Conservation (phyloP, 2,888 invertebrate species). For the Kryphioiulus occultus region DNA sequence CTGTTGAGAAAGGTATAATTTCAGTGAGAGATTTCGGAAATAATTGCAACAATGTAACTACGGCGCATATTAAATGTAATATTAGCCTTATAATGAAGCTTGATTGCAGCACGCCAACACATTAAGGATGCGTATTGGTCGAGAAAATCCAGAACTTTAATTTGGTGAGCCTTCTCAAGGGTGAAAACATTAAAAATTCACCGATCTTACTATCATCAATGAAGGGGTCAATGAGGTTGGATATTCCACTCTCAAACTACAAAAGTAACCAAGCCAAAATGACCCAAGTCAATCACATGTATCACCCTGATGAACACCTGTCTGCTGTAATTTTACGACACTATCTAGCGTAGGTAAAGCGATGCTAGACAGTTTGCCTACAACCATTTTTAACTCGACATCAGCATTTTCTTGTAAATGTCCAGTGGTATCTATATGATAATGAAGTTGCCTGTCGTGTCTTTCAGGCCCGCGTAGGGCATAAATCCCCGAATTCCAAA, state of each 20-base stretch:
- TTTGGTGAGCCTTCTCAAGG: not conserved
- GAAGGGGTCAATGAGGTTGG: not conserved
- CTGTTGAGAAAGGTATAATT: not conserved
- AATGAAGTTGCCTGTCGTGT: no score
- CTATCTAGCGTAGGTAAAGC: no score
- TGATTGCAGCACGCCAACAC: not conserved
- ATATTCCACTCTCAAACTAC: not conserved
- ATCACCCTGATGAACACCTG: no score
- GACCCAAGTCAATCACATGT: no score
- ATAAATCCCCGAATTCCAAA: no score
- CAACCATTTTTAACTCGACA: no score
- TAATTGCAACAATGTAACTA: slow-evolving; percentile 27
- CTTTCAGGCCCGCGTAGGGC: no score
- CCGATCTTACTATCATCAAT: not conserved
- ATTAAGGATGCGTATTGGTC: not conserved
- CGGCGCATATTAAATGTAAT: slow-evolving; percentile 2
- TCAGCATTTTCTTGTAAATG: no score
- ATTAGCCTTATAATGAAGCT: not conserved
- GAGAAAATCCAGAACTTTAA: not conserved
- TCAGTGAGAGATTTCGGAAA: not conserved
- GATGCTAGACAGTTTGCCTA: no score
- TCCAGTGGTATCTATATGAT: no score
- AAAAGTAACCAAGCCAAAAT: no score
- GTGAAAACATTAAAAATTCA: slow-evolving; percentile 11
- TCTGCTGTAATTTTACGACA: no score